Conservation (phyloP, 1,140 invertebrate species). For the Pachypsylla venusta region DNA sequence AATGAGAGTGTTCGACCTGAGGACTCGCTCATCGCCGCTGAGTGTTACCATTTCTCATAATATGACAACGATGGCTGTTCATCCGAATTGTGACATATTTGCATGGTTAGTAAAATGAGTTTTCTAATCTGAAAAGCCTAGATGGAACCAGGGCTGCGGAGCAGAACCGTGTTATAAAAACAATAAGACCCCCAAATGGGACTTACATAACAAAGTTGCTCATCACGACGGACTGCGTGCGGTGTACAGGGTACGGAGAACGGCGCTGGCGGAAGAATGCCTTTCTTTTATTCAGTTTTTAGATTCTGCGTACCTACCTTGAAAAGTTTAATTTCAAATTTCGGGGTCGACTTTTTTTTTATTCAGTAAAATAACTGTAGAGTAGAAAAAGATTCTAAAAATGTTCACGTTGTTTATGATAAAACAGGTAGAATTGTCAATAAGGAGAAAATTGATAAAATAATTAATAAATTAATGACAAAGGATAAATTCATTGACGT, state of each 20-base stretch:
- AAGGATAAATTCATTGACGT: too few species aligned
- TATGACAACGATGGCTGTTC: constrained; percentile 68
- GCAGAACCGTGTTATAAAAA: background rate
- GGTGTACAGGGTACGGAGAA: background rate
- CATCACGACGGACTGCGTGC: background rate
- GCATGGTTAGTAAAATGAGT: constrained; percentile 50
- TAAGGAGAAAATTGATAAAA: too few species aligned
- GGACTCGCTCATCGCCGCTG: constrained; percentile 45
- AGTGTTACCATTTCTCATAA: constrained; percentile 46
- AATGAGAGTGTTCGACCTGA: constrained; percentile 64
- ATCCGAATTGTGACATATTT: constrained; percentile 58
- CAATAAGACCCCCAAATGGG: too few species aligned
- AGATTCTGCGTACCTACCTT: background rate
- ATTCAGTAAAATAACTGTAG: too few species aligned
- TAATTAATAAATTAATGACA: too few species aligned
- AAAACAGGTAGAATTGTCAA: too few species aligned
- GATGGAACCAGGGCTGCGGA: background rate
- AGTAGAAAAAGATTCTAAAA: too few species aligned
- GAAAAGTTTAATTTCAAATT: background rate
- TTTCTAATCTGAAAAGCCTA: background rate
- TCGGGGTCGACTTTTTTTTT: background rate
- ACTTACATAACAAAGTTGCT: too few species aligned
- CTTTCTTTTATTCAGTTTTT: background rate
- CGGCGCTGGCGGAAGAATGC: background rate
- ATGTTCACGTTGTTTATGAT: too few species aligned